Percentiles rank a stretch among this genome's conserved stretches.
Conservation (phyloP, 92 coral and sea anemone species). For the Porites rus region DNA sequence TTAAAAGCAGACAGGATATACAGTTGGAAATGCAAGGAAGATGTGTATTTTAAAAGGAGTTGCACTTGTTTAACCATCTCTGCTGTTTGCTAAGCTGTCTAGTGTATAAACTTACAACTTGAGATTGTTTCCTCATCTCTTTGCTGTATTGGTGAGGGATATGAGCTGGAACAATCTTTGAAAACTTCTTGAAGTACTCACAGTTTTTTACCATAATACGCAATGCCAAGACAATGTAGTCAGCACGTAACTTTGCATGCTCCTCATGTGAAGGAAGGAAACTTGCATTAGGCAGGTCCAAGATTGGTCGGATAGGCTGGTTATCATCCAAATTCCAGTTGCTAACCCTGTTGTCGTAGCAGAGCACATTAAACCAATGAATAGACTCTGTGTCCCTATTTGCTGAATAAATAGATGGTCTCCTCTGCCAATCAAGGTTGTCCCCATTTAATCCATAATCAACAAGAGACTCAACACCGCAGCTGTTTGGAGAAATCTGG, state of each 20-base stretch:
- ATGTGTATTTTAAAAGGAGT: too few relatives aligned
- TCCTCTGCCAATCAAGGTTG: conserved; percentile 40
- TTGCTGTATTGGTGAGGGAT: conserved; percentile 36
- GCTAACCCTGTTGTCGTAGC: too few relatives aligned
- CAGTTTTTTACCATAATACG: conserved; percentile 41
- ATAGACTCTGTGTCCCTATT: conserved; percentile 44
- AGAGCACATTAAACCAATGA: neutral
- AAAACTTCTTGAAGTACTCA: conserved; percentile 41
- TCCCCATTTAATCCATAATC: conserved; percentile 44
- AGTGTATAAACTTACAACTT: conserved; percentile 16
- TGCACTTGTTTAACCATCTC: too few relatives aligned
- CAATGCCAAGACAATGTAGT: conserved; percentile 13
- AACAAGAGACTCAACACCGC: neutral
- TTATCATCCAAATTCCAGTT: too few relatives aligned
- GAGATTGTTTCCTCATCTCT: conserved; percentile 29
- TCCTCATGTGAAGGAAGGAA: conserved; percentile 60
- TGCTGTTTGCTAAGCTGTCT: too few relatives aligned
- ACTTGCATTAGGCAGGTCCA: conserved; percentile 40
- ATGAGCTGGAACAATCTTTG: conserved; percentile 30
- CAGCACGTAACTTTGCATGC: conserved; percentile 32
- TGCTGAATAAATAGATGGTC: conserved; percentile 57
- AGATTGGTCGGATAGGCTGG: too few relatives aligned
- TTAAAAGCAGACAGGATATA: too few relatives aligned
- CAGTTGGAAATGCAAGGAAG: too few relatives aligned
- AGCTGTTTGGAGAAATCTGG: neutral